Percentiles rank a stretch among this genome's conserved stretches.
Conservation (phyloP, 2,797 vertebrate species). For the Channa striata region DNA sequence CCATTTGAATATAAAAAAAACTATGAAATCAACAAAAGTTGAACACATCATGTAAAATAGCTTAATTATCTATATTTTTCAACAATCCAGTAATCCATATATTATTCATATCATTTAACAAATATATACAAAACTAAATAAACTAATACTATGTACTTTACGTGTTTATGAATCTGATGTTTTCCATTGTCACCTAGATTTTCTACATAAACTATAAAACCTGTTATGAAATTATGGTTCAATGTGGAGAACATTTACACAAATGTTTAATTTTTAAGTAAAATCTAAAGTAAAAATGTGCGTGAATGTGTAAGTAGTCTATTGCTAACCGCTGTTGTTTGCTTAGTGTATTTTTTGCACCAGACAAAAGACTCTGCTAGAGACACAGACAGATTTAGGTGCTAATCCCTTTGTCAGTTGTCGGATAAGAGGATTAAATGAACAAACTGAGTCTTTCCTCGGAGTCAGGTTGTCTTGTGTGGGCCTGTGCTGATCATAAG, state of each 20-base stretch:
- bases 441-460: slow-evolving; percentile 43
- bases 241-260: neutral
- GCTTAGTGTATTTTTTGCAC: slow-evolving; percentile 42
- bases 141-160: too few relatives aligned
- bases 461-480: slow-evolving; percentile 30
- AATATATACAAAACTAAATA: too few relatives aligned
- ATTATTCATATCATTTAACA: too few relatives aligned
- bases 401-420: slow-evolving; percentile 53
- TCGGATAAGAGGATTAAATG: slow-evolving; percentile 54
- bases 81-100: too few relatives aligned
- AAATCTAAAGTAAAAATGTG: neutral
- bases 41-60: slow-evolving; percentile 18
- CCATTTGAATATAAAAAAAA: slow-evolving; percentile 24
- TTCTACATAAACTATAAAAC: neutral
- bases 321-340: slow-evolving; percentile 46
- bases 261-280: too few relatives aligned
- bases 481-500: slow-evolving; percentile 28
- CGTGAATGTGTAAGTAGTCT: neutral
- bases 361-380: slow-evolving; percentile 51
- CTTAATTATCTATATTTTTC: too few relatives aligned
- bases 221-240: too few relatives aligned
- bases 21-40: slow-evolving; percentile 14
- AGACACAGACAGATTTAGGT: slow-evolving; percentile 58
- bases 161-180: too few relatives aligned
- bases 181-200: too few relatives aligned